Evolutionary conservation across 2,113 vertebrate genomes (phyloP), one percentile per base, ranked within the genome.

Genomic region (Leptosomus discolor): DNA sequence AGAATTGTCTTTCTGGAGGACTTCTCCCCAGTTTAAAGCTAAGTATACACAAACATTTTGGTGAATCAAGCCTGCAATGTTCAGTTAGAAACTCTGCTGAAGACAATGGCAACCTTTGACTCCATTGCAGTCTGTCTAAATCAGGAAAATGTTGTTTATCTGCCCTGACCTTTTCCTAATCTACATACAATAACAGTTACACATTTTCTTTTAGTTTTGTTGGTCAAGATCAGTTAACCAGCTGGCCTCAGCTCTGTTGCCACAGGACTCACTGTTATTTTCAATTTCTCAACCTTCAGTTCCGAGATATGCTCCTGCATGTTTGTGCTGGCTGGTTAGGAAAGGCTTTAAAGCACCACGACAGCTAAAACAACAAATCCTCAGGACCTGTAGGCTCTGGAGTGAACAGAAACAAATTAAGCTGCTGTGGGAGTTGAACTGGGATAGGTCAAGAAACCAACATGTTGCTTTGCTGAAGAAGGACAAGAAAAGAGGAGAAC

Each of bases 141-240:
- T 83, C 86, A 86, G 50, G 63, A 96, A 94, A 95, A 43, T 90
- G 79, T 83, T 94, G 36, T 69, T 92, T 86, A 32, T 77, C 46
- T 95, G 61, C 73, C 69, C 86, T 74, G 92, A 93, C 36, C 81
- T 95, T 80, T 92, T 57, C 46, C 41, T 67, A 73, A 92, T 94
- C 45, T 93, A n/a, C 58, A 51, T 83, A 65, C 1, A 56, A 53
- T 69, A 96, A 79, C 30, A 82, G 48, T 64, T 78, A 54, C 7
- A 76, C 27, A 6, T 91, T 96, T 94, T 94, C 34, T 68, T 83
- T 85, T 54, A n/a, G 50, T 77, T 85, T 93, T 50, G 11, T 45
- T 92, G 70, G 37, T 90, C 50, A 46, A 63, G 84, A 87, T 58
- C 41, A 82, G 29, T 65, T 60, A 76, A 58, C 16, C 50, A 85